Evolutionary conservation across 2,888 invertebrate species (phyloP), one percentile per base, ranked within the genome.

Genomic region (Leuctra nigra): DNA sequence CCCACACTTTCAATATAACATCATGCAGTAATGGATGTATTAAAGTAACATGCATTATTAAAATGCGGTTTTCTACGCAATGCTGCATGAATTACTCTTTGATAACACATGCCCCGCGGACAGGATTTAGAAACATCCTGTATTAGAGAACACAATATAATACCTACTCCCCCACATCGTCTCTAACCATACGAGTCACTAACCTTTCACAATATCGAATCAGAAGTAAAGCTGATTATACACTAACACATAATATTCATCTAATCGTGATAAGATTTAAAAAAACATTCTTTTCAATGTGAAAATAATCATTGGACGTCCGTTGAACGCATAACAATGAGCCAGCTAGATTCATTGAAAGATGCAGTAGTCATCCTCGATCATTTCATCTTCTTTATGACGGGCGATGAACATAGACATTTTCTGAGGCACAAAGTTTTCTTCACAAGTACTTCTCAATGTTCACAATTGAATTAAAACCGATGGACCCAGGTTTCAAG

Each of bases 391-490:
- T 14, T 7, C 38, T 11, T 14, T 4, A 7, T 11, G 4, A 9
- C 38, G 38, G 14, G 38, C 7, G 38, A 38, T 20, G 23, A 18
- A 41, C 14, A 44, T 23, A 44, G 44, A 23, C 20, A 20, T 4
- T 4, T 16, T 20, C 4, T 18, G 4, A 11, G 4, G 13, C 38
- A 16, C 38, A n/a, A 4, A 22, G 25, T 25, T 24, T 29, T 47
- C 47, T 9, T 7, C 16, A 16, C 14, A n/a, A n/a, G n/a, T n/a
- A n/a, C n/a, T n/a, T n/a, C 11, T 41, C 41, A 41, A 16, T 41
- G 18, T 16, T 41, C 20, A 20, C 20, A 33, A 35, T 50, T 50
- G 35, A 50, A 50, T 35, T 50, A 50, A n/a, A 33, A 33, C 33
- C 50, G 33, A 9, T n/a, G n/a, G n/a, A n/a, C n/a, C n/a, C n/a